Conservation (phyloP, 2,113 vertebrate genomes). For the Capreolus pygargus region DNA sequence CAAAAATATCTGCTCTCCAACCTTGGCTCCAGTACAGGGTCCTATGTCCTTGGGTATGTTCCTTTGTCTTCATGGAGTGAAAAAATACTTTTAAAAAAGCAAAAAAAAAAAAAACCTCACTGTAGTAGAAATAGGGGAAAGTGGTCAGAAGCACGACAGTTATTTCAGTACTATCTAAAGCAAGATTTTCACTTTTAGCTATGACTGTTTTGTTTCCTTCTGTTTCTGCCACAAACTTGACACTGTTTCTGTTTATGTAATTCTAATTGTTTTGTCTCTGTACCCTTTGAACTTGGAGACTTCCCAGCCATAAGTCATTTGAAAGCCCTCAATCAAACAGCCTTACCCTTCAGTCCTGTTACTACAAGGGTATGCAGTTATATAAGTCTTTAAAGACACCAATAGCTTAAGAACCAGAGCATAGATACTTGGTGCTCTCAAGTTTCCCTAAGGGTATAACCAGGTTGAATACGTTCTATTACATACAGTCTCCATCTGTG, state of each 20-base stretch:
- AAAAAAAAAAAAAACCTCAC: not conserved
- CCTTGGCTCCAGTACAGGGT: not conserved
- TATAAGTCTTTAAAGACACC: not conserved
- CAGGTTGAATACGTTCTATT: not conserved
- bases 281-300: not conserved
- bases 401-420: not conserved
- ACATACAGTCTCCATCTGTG: not conserved
- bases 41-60: conserved; percentile 31
- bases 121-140: not conserved
- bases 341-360: not conserved
- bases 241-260: not conserved
- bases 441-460: not conserved
- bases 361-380: not conserved
- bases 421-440: not conserved
- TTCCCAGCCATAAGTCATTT: not conserved
- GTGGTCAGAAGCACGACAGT: not conserved
- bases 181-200: not conserved
- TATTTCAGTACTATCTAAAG: not conserved
- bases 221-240: not conserved
- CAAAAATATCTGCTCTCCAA: conserved; percentile 40
- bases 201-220: not conserved
- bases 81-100: not conserved
- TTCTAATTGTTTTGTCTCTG: not conserved
- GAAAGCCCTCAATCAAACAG: not conserved
- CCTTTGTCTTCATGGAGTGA: not conserved